A percentile compares a stretch with the other conserved stretches of the same genome.
phyloP scores from a whole-genome alignment of 64 coral and sea anemone species.

The Stichodactyla helianthus region DNA sequence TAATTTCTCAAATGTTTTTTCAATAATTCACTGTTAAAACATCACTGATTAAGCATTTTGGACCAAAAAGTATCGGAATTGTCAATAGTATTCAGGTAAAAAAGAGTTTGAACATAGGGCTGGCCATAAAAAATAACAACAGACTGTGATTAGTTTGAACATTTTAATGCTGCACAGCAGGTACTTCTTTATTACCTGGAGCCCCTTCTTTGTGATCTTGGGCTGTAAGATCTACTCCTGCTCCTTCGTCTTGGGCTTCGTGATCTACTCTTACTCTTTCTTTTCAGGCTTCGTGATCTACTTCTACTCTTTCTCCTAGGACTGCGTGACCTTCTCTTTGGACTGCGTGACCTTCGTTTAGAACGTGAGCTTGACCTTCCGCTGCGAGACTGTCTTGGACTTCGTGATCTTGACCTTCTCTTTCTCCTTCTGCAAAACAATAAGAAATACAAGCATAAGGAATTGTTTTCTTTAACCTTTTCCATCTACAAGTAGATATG shows the following conservation, averaged over 20 bases:
- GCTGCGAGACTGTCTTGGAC: slow-evolving; percentile 19
- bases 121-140: too few relatives aligned
- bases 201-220: not conserved
- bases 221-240: slow-evolving; percentile 33
- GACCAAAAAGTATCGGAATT: too few relatives aligned
- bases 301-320: not conserved
- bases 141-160: too few relatives aligned
- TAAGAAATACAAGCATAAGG: not conserved
- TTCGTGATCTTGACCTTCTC: not conserved
- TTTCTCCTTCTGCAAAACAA: slow-evolving; percentile 10
- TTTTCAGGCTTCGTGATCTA: slow-evolving; percentile 21
- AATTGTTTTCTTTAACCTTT: not conserved
- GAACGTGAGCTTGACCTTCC: slow-evolving; percentile 15
- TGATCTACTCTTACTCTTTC: slow-evolving; percentile 45
- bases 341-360: slow-evolving; percentile 21
- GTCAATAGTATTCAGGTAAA: too few relatives aligned
- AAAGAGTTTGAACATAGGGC: too few relatives aligned
- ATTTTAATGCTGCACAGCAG: too few relatives aligned
- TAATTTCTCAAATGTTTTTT: too few relatives aligned
- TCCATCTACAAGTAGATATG: not conserved
- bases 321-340: slow-evolving; percentile 28
- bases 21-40: too few relatives aligned
- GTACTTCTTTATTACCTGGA: not conserved
- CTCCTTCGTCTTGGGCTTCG: slow-evolving; percentile 33
- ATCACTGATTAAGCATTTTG: too few relatives aligned